These are phyloP conservation scores for Hippolais icterina DNA, from an alignment of 2,113 vertebrate genomes.

Conservation along the genomic window DNA sequence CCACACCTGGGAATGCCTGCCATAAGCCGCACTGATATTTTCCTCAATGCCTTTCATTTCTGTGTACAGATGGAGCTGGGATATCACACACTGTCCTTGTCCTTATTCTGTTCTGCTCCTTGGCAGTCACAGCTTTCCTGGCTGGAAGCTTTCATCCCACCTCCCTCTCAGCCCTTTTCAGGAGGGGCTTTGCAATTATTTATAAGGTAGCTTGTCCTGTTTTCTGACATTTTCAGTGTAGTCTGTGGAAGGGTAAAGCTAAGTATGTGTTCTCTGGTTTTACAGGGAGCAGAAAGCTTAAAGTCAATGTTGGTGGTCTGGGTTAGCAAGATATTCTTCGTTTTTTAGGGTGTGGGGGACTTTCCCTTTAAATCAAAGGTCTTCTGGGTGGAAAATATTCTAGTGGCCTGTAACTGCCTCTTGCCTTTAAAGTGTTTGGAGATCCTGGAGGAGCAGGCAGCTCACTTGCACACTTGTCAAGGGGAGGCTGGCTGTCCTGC, in stretches of 20 bases:
- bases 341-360: background rate
- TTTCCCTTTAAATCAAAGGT: background rate
- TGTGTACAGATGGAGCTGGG: constrained; percentile 46
- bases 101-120: constrained; percentile 49
- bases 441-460: background rate
- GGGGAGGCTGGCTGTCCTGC: background rate
- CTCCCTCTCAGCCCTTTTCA: constrained; percentile 30
- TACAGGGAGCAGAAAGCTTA: background rate
- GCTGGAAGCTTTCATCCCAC: constrained; percentile 45
- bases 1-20: constrained; percentile 57
- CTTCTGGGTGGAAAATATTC: background rate
- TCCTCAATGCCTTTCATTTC: constrained; percentile 49
- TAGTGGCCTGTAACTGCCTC: background rate
- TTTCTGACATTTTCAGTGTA: constrained; percentile 19
- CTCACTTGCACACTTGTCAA: background rate
- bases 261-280: background rate
- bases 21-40: constrained; percentile 40
- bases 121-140: constrained; percentile 36
- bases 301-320: background rate
- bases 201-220: constrained; percentile 36
- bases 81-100: constrained; percentile 45
- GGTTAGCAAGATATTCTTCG: background rate
- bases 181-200: constrained; percentile 49
- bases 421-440: background rate
- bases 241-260: background rate